Evolutionary conservation across 2,797 vertebrate species (phyloP), one percentile per base, ranked within the genome.

Genomic region (Brachymystax lenok): DNA sequence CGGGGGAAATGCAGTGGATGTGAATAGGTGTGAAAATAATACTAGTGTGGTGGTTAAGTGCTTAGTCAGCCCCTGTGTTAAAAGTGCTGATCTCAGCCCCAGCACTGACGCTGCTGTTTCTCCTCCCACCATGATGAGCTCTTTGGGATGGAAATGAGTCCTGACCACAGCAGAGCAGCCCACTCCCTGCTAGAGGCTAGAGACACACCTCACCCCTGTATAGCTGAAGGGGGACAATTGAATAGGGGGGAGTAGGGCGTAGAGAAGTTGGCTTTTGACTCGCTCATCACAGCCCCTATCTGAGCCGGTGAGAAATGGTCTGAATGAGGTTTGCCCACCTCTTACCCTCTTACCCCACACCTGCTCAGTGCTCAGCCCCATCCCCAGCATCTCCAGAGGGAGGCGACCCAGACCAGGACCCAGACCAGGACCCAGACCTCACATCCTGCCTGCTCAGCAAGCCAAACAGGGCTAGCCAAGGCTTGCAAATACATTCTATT

Each of bases 51-150:
- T 69, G 16, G 7, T 74, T 83, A 4, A 59, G 33, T 76, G 87
- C 81, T 86, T 78, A 87, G 52, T 88, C 83, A 80, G 83, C 66
- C 10, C 24, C 78, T 74, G 46, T 83, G 83, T 12, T 82, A 75
- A 73, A 80, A 90, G 81, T 87, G 88, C 88, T 91, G 89, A 90
- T 87, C 76, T 80, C 74, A 81, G 69, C 52, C 35, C 80, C 79
- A 69, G 78, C 79, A 84, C 83, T 88, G 86, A 88, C 85, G 51
- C 27, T 21, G 75, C 84, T 70, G 33, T 46, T 70, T 70, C 64
- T 67, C 21, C 33, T n/a, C 6, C 71, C 54, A 35, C 69, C 50
- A 35, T 76, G 82, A 84, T 78, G 69, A 85, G 79, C 75, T 75
- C 84, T 80, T 79, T 84, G 83, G 83, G 85, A 86, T 78, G 80